A percentile compares a stretch with the other conserved stretches of the same genome.
phyloP scores from a whole-genome alignment of 2,888 invertebrate genomes.

The Rhagonycha lutea region DNA sequence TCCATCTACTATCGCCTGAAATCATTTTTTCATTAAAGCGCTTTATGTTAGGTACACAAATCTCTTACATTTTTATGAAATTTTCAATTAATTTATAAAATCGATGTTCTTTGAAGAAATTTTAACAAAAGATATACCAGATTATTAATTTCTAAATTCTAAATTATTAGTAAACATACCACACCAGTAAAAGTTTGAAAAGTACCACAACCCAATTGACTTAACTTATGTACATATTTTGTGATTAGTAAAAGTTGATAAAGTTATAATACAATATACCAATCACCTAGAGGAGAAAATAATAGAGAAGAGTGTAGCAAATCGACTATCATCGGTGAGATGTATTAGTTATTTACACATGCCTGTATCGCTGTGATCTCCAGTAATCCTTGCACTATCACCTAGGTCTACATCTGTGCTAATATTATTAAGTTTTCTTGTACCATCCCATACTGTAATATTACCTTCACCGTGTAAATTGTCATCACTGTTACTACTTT shows the following conservation, averaged over 20 bases:
- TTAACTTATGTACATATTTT: neutral
- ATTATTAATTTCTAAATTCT: neutral
- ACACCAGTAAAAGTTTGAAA: neutral
- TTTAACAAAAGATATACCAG: neutral
- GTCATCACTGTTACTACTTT: conserved; percentile 43
- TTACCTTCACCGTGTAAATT: conserved; percentile 37
- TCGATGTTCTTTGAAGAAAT: neutral
- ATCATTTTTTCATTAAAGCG: neutral
- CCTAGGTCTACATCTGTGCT: conserved; percentile 33
- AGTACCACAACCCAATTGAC: neutral
- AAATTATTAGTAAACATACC: neutral
- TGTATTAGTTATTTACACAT: conserved; percentile 39
- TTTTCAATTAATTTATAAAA: neutral
- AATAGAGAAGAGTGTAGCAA: neutral
- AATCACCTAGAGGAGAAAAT: neutral
- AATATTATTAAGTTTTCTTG: conserved; percentile 46
- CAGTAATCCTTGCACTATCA: conserved; percentile 46
- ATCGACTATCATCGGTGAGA: neutral
- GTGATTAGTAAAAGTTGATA: neutral
- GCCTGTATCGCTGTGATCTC: conserved; percentile 52
- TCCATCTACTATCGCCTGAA: neutral
- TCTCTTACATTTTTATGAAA: too few relatives aligned
- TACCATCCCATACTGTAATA: conserved; percentile 50
- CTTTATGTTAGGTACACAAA: neutral
- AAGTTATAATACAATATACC: neutral